phyloP scores from a whole-genome alignment of 2,113 vertebrate species.

The Sapayoa aenigma region DNA sequence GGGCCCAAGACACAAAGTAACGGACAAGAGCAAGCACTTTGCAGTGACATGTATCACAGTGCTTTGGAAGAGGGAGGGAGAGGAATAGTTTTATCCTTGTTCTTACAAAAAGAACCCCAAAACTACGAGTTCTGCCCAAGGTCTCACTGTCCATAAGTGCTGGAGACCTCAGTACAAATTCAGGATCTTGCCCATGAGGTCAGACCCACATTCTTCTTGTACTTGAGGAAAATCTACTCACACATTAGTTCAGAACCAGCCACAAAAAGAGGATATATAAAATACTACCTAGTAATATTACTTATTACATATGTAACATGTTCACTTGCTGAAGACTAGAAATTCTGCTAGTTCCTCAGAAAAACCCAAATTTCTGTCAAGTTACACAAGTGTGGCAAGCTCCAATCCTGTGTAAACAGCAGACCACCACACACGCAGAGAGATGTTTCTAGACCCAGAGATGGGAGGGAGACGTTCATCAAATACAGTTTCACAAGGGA shows the following conservation, averaged over 20 bases:
- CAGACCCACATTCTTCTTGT: background rate
- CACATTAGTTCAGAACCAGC: background rate
- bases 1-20: background rate
- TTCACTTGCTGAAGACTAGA: background rate
- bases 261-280: background rate
- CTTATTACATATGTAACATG: background rate
- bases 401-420: background rate
- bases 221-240: background rate
- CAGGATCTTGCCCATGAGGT: background rate
- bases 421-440: background rate
- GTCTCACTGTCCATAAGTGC: background rate
- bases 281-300: background rate
- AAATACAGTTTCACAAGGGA: background rate
- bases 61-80: background rate
- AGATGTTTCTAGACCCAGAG: background rate
- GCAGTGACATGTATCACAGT: rapidly evolving
- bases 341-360: background rate
- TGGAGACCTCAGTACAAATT: background rate
- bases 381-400: background rate
- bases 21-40: background rate
- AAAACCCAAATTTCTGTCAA: background rate
- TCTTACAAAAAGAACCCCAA: background rate
- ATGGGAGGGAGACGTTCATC: background rate
- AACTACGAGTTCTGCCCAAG: background rate
- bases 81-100: background rate